Base-by-base conservation (phyloP, 2,797 vertebrate genomes). In the Artibeus jamaicensis region DNA sequence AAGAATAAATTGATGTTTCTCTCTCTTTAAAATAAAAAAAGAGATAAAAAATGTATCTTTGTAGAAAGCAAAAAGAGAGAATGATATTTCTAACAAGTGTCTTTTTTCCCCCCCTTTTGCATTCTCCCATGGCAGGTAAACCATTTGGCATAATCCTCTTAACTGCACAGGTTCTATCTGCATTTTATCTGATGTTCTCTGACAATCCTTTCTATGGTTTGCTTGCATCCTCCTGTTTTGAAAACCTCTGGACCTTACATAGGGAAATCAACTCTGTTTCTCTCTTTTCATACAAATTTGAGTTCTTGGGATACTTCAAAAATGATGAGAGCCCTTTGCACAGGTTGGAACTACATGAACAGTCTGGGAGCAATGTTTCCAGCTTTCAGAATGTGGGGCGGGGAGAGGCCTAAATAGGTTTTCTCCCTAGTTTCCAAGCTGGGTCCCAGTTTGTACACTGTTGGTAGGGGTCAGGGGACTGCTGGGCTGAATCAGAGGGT, bases 61-160 rank as follows among this genome's bases (percentile, higher is more conserved):
- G 32, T 65, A 65, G 26, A 65, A 65, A 65, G 62, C 16, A 65
- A 65, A 55, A 97, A 97, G 95, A 97, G 87, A 86, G 98, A 97
- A 97, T 94, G 0, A 18, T 93, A 95, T 97, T 89, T 98, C 92
- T 95, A 95, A 68, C 97, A 96, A 93, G 95, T 59, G 46, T 82
- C 16, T 62, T 26, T 65, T 59, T 62, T 65, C 18, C 86, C 55
- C 48, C 4, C 48, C 65, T 1, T 0, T 97, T 96, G 70, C 93
- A 50, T 98, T 98, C 96, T 97, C 93, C 95, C n/a, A n/a, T 96
- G 94, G 91, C 77, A 97, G 97, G 93, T 98, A 98, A 98, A 98
- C 98, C 0, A 42, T 97, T 98, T 95, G 94, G 95, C 78, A 46
- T 98, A 98, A 98, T 98, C 98, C 97, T 98, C 97, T 98, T 98